These are phyloP conservation scores for Onchidella celtica DNA, from an alignment of 2,888 invertebrate species.

Conservation along the genomic window DNA sequence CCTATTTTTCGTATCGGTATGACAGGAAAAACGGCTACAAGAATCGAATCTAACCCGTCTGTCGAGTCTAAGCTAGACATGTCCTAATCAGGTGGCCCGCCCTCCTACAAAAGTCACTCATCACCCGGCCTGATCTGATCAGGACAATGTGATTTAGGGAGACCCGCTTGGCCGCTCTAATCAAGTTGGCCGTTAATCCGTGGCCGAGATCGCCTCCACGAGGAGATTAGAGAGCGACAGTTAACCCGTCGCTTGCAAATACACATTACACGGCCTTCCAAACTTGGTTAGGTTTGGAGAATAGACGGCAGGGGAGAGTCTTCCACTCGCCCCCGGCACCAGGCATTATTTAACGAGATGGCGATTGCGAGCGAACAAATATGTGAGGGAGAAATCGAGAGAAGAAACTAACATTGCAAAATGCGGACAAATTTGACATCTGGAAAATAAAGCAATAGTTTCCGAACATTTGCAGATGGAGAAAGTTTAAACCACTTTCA, in stretches of 20 bases:
- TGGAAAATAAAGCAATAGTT: too few species aligned
- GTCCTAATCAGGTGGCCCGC: conserved; percentile 46
- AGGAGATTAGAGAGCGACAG: conserved; percentile 50
- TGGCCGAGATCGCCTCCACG: conserved; percentile 23
- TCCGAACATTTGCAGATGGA: too few species aligned
- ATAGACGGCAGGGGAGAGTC: background rate
- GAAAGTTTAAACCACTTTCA: too few species aligned
- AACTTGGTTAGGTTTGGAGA: conserved; percentile 25
- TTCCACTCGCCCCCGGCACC: too few species aligned
- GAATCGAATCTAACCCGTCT: too few species aligned
- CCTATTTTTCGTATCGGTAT: too few species aligned
- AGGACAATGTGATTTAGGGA: conserved; percentile 47
- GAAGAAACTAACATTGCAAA: too few species aligned
- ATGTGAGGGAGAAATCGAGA: background rate
- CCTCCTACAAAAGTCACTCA: conserved; percentile 62
- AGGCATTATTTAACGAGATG: conserved; percentile 16
- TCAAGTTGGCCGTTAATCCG: conserved; percentile 46
- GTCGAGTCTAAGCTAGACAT: conserved; percentile 40
- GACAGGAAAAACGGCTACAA: too few species aligned
- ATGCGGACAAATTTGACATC: too few species aligned
- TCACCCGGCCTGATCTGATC: conserved; percentile 54
- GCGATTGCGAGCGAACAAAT: background rate
- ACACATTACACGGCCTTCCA: conserved; percentile 44
- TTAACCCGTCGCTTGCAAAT: conserved; percentile 50
- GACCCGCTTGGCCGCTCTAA: conserved; percentile 37